Evolutionary conservation across 2,888 invertebrate genomes (phyloP), one percentile per base, ranked within the genome.

Genomic region (Drosophila peninsularis): DNA sequence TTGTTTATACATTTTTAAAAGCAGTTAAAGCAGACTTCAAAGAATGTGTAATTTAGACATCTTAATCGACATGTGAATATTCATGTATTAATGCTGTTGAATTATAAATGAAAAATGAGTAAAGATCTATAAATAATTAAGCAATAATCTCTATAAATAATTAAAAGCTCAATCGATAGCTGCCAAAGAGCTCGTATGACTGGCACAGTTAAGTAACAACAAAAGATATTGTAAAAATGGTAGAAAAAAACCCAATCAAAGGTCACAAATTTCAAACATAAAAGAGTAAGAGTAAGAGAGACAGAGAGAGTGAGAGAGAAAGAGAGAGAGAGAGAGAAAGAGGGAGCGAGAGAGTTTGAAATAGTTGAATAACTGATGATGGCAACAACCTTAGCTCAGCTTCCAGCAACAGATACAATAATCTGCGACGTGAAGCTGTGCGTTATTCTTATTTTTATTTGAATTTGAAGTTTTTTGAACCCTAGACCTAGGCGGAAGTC

Each of bases 391-490:
- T 47, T 47, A 68, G 62, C 62, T 64, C 42, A 45, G 60, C 53
- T 42, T 53, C 11, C 36, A 63, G 42, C 63, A 74, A 24, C 45
- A 13, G 58, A 41, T 55, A 54, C 52, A 47, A 32, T 61, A 61
- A 75, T 63, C 58, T 47, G 41, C 53, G 58, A 58, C 45, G 37
- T 62, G 58, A 62, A 80, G 49, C 64, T 52, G n/a, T 45, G 37
- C 32, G 13, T 39, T 32, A 50, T 62, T 63, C 42, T 39, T 45
- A 13, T 37, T 36, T 58, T 30, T 47, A 47, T 65, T 50, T 32
- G 17, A 41, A 47, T 65, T 71, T 62, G 62, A 56, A 78, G 83
- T 82, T 83, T 83, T 71, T 83, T 83, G 81, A 83, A 86, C 86
- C 61, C 74, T 62, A 53, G 41, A 44, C 55, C 52, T 52, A 84